A percentile compares a stretch with the other conserved stretches of the same genome.
Conservation (phyloP, 2,113 vertebrate species). For the Corapipo altera region DNA sequence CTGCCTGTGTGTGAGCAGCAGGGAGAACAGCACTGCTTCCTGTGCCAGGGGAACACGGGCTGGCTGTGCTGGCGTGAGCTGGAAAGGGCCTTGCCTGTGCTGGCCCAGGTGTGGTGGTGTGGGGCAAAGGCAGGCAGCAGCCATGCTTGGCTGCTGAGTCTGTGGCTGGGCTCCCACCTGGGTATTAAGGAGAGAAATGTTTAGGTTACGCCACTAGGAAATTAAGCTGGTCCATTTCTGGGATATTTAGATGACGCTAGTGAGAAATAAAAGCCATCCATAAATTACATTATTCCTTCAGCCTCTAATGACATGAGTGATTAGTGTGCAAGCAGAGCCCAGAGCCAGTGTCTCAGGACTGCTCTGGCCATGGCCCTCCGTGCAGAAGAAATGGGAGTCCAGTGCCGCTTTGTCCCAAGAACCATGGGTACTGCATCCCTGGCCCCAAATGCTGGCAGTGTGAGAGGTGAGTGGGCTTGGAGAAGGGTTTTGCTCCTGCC, state of each 20-base stretch:
- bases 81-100: fast-evolving
- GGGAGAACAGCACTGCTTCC: neutral
- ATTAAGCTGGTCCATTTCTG: constrained; percentile 16
- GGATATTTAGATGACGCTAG: constrained; percentile 42
- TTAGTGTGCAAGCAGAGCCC: neutral
- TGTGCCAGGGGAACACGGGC: fast-evolving
- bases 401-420: neutral
- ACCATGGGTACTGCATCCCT: fast-evolving
- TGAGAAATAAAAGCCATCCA: constrained; percentile 44
- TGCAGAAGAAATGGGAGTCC: neutral
- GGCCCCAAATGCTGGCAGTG: fast-evolving
- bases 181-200: neutral
- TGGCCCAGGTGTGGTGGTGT: fast-evolving
- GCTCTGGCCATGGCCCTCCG: neutral
- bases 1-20: neutral
- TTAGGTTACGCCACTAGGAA: neutral
- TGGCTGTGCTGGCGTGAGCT: fast-evolving
- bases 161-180: neutral
- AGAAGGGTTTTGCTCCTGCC: neutral
- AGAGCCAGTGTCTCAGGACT: neutral
- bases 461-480: neutral
- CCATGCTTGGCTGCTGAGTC: neutral
- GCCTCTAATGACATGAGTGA: neutral
- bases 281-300: constrained; percentile 42
- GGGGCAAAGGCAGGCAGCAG: neutral